Base-by-base conservation (phyloP, 2,113 vertebrate genomes). In the Ceratotherium simum region DNA sequence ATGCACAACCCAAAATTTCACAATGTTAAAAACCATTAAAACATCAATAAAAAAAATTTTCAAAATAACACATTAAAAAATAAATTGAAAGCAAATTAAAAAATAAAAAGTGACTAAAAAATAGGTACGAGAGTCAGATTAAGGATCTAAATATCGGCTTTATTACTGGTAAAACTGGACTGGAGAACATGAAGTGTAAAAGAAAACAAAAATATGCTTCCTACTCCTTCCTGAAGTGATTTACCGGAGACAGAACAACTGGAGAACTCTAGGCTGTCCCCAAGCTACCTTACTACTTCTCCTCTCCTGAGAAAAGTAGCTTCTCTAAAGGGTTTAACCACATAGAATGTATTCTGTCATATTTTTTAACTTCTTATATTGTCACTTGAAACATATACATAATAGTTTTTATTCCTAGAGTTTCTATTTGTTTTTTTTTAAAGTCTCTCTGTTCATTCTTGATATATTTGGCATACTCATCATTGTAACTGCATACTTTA, bases 41-140 rank as follows among this genome's bases (percentile, higher is more conserved):
- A n/a, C n/a, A n/a, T n/a, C n/a, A n/a, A n/a, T n/a, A n/a, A n/a
- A n/a, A n/a, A 78, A 70, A 46, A 2, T 76, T 78, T 88, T 91
- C 60, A 12, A 62, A 94, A 51, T 88, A 54, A 94, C 72, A 20
- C 27, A 56, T 67, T 81, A 48, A 33, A 46, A 78, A 72, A 58
- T 62, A 70, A 60, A 54, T 88, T 58, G 13, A 83, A 65, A 72
- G 29, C 3, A 46, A 25, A 67, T 58, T 6, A 72, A 94, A 69
- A 86, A 95, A 60, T 67, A 48, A 67, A 85, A 76, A 67, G 13
- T 42, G 64, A 84, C 84, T 87, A 51, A 84, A 86, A 96, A 60
- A n/a, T 42, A 89, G 8, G 9, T 58, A 27, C 8, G 72, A 78
- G 23, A 65, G 9, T 89, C 33, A 85, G 6, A 23, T 54, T 73